These are phyloP conservation scores for Stenoptilia bipunctidactyla DNA, from an alignment of 2,888 invertebrate genomes.

Conservation along the genomic window DNA sequence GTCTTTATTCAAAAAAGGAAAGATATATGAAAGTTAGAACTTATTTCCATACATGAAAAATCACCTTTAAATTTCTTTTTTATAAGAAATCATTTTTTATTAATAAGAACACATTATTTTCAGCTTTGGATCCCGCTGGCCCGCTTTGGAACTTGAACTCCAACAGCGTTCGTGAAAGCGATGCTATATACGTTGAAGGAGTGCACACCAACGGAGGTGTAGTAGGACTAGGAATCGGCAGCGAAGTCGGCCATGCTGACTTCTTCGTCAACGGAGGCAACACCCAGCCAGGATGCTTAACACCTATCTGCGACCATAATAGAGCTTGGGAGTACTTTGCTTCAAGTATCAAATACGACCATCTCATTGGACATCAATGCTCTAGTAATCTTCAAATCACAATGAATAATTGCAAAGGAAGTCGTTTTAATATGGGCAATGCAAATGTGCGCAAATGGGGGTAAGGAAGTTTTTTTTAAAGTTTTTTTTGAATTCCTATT, in stretches of 20 bases:
- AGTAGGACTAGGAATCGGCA: constrained; percentile 44
- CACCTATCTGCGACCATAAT: constrained; percentile 27
- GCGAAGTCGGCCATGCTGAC: constrained; percentile 55
- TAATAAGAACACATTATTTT: background rate
- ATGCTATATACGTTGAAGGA: constrained; percentile 27
- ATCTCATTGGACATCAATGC: constrained; percentile 24
- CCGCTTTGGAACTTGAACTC: constrained; percentile 23
- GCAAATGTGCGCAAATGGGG: constrained; percentile 23
- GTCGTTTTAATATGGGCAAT: constrained; percentile 26
- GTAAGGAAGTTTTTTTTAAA: constrained; percentile 11
- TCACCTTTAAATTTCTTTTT: no score
- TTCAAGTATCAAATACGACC: constrained; percentile 23
- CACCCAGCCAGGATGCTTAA: constrained; percentile 25
- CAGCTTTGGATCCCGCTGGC: constrained; percentile 34
- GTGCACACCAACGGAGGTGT: constrained; percentile 39
- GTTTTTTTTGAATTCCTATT: no score
- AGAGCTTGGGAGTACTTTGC: constrained; percentile 31
- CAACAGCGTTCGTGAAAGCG: constrained; percentile 22
- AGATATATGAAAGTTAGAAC: no score
- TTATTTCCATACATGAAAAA: no score
- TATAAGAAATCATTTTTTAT: no score
- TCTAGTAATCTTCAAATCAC: constrained; percentile 18
- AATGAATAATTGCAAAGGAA: constrained; percentile 22
- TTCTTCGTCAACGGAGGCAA: constrained; percentile 67
- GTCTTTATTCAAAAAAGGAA: no score